These are phyloP conservation scores for Baryphthengus martii DNA, from an alignment of 2,113 vertebrate species.

Conservation along the genomic window DNA sequence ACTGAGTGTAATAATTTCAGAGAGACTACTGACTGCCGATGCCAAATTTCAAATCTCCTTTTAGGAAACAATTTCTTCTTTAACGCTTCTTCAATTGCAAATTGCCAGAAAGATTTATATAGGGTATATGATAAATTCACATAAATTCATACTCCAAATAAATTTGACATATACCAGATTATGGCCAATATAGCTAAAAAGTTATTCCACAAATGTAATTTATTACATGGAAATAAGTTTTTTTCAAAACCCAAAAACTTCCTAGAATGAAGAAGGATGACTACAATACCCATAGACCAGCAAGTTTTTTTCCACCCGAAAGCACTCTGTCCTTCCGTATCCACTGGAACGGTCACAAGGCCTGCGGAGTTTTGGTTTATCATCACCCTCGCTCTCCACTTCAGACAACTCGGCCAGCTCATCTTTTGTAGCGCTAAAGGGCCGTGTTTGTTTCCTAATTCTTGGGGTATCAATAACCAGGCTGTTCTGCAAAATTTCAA, in stretches of 20 bases:
- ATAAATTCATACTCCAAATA: not conserved
- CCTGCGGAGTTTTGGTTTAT: constrained; percentile 91
- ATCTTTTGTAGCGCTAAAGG: constrained; percentile 95
- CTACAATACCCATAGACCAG: constrained; percentile 91
- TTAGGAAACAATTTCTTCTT: not conserved
- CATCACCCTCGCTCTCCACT: constrained; percentile 90
- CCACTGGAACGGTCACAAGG: constrained; percentile 89
- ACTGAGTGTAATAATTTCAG: not conserved
- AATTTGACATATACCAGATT: not conserved
- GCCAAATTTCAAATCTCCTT: not conserved
- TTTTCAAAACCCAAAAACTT: not conserved
- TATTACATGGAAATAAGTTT: not conserved
- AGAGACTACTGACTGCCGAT: not conserved
- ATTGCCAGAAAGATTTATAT: not conserved
- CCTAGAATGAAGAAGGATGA: not conserved
- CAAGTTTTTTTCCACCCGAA: constrained; percentile 96
- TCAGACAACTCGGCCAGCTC: constrained; percentile 95
- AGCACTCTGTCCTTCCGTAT: constrained; percentile 96
- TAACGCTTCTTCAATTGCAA: not conserved
- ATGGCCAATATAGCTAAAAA: not conserved
- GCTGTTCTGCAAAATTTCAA: constrained; percentile 86
- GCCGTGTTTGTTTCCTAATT: constrained; percentile 94
- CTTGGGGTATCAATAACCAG: constrained; percentile 97
- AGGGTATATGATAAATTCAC: not conserved
- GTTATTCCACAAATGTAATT: not conserved